phyloP scores from a whole-genome alignment of 2,888 invertebrate genomes.

The Schrankia costaestrigalis region DNA sequence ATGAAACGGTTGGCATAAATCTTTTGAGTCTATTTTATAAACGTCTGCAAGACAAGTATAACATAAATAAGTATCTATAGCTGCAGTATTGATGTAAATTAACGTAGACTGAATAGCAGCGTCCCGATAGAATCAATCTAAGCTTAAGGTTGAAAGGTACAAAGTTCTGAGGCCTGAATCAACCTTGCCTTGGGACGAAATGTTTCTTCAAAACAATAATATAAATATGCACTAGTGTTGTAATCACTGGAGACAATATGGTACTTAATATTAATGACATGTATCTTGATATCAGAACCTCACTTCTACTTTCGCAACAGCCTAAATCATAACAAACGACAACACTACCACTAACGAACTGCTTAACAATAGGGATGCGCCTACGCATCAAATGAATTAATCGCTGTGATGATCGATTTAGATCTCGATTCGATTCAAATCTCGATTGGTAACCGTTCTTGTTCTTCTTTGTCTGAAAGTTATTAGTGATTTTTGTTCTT shows the following conservation, averaged over 20 bases:
- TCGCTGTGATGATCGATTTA: slow-evolving; percentile 28
- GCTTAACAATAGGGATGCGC: slow-evolving; percentile 35
- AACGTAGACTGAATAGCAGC: too few relatives aligned
- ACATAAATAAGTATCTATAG: too few relatives aligned
- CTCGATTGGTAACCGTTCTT: slow-evolving; percentile 19
- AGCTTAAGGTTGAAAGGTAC: too few relatives aligned
- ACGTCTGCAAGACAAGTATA: too few relatives aligned
- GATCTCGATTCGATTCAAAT: slow-evolving; percentile 25
- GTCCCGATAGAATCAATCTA: too few relatives aligned
- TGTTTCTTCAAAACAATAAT: too few relatives aligned
- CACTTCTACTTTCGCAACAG: slow-evolving; percentile 15
- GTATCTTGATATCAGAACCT: slow-evolving; percentile 2
- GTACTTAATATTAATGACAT: slow-evolving; percentile 1
- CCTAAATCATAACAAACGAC: slow-evolving; percentile 25
- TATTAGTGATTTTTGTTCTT: slow-evolving; percentile 7
- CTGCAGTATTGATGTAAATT: too few relatives aligned
- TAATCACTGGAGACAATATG: slow-evolving; percentile 7
- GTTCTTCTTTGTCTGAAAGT: slow-evolving; percentile 11
- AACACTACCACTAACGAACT: slow-evolving; percentile 27
- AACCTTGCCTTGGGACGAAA: too few relatives aligned
- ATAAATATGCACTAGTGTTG: too few relatives aligned
- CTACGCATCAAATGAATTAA: slow-evolving; percentile 33
- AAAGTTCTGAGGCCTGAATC: too few relatives aligned
- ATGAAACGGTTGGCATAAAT: too few relatives aligned
- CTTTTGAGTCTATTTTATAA: too few relatives aligned